Evolutionary conservation across 2,888 invertebrate genomes (phyloP), one percentile per base, ranked within the genome.

Genomic region (Galerucella calmariensis): DNA sequence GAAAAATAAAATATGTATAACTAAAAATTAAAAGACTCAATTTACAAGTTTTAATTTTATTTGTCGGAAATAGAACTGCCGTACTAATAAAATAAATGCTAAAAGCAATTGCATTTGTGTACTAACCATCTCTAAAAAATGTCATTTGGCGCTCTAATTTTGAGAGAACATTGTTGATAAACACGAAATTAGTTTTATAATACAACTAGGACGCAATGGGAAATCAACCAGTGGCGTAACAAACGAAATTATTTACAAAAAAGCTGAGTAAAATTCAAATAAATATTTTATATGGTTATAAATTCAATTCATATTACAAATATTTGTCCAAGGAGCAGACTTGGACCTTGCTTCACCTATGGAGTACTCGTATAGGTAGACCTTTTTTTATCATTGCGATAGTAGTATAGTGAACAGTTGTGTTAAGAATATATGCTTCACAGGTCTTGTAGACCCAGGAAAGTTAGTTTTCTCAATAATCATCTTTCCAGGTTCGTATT

Each of bases 41-140:
- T 56, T 56, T 20, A 56, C 16, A 56, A 16, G 16, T 6, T 56
- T 16, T 56, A 56, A 56, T 56, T 20, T 56, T 16, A 56, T 16
- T 56, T 16, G 56, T 56, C 56, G 8, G 16, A 56, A 20, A 9
- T 20, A 56, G 16, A 56, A 56, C 56, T 20, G n/a, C 8, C n/a
- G 16, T 10, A 20, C 20, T 56, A 56, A 53, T 67, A 67, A 67
- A 67, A 35, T 67, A n/a, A 51, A 53, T 35, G 12, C 53, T 35
- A 10, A 67, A 27, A 53, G 41, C 53, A 27, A 35, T 46, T 24
- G n/a, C 27, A 16, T 3, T 20, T 9, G 35, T 20, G 67, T 11
- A 35, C 67, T 10, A 67, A 67, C 53, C 53, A 35, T 53, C 67
- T 35, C 20, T 53, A 53, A 67, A 67, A 66, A 67, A 48, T 67